Conservation (phyloP, 2,888 invertebrate species). For the Rhogogaster chlorosoma region DNA sequence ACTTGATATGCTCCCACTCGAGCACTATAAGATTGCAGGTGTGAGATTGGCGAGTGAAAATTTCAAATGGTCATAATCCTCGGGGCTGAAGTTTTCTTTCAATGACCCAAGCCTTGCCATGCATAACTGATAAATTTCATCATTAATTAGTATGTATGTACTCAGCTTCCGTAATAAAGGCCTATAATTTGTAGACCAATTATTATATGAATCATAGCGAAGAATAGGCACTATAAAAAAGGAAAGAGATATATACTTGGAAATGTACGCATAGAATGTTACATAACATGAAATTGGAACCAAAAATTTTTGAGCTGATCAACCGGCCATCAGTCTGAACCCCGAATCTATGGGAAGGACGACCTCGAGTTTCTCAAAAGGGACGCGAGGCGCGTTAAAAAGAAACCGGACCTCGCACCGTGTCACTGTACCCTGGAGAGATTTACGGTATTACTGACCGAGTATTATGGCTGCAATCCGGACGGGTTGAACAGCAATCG, state of each 20-base stretch:
- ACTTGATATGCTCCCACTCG: constrained; percentile 15
- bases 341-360: constrained; percentile 38
- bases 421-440: constrained; percentile 49
- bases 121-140: not conserved
- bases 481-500: constrained; percentile 41
- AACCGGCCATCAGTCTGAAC: not conserved
- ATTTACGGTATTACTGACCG: constrained; percentile 48
- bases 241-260: not conserved
- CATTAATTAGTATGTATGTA: not conserved
- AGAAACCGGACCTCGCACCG: constrained; percentile 50
- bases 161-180: not conserved
- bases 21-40: constrained; percentile 2
- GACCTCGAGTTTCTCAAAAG: constrained; percentile 24
- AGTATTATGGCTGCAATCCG: constrained; percentile 45
- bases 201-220: not conserved
- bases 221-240: not conserved
- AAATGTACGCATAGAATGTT: constrained; percentile 10
- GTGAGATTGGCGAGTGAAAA: constrained; percentile 26
- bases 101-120: constrained; percentile 33
- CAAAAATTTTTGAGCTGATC: not conserved
- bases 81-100: constrained; percentile 7
- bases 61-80: constrained; percentile 12
- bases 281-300: constrained; percentile 27
- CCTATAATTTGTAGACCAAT: not conserved
- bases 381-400: constrained; percentile 15